Evolutionary conservation across 2,888 invertebrate species (phyloP), one percentile per base, ranked within the genome.

Genomic region (Copidosoma aretas): DNA sequence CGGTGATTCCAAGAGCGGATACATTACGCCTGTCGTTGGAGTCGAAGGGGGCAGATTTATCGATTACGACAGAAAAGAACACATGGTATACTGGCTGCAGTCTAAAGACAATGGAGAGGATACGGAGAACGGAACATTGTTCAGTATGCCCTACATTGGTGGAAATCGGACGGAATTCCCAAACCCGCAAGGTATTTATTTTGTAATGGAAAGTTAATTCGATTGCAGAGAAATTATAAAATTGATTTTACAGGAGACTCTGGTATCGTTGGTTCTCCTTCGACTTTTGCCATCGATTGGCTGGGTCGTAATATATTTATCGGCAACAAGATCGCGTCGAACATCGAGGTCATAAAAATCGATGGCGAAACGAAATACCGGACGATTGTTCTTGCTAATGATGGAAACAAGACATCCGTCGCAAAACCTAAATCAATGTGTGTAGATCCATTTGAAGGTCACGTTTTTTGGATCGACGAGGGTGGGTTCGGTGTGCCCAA

Each of bases 241-340:
- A 22, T 10, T 3, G 8, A 53, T 10, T 10, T 17, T 15, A 64
- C 62, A 10, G 83, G 86, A 5, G 93, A 93, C 76, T 88, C 90
- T 1, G 94, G 97, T n/a, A 89, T 97, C 59, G 92, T 96, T 12
- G 96, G 97, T 0, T 92, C 95, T 0, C 94, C 97, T 0, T 93
- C 93, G 46, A 90, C 94, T 0, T 89, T 99, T 52, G 97, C 98
- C 0, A 94, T 97, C 79, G 98, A 99, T 82, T 98, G 98, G 98
- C 87, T 98, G 24, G 97, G 98, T 4, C 87, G 97, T 64, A 99
- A 98, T 85, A 84, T 99, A 46, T 98, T 93, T 82, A 91, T 98
- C 82, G 96, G 95, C 32, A 98, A 97, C 79, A 89, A 92, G 49
- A 87, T 91, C 2, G 94, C 95, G 1, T 93, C 95, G 64, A 97